These are phyloP conservation scores for Bombus affinis DNA, from an alignment of 1,140 invertebrate genomes.

Conservation along the genomic window DNA sequence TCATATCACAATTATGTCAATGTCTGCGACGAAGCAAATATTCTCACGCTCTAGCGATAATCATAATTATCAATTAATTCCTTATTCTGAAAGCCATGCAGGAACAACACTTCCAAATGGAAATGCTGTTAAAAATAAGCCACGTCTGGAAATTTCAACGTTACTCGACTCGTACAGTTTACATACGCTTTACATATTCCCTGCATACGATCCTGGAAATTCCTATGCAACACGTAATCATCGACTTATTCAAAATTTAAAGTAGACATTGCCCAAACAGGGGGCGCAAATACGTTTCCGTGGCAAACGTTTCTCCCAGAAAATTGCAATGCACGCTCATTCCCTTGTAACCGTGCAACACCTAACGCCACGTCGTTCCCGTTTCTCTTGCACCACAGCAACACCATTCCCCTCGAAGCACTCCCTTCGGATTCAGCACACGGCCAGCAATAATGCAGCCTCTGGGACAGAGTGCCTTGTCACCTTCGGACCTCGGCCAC, in stretches of 20 bases:
- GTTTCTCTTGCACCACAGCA: background rate
- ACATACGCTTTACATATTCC: background rate
- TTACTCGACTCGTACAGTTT: background rate
- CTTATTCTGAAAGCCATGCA: too few relatives aligned
- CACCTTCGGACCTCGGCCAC: conserved; percentile 16
- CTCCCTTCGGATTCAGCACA: conserved; percentile 26
- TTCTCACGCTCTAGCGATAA: too few relatives aligned
- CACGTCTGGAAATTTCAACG: background rate
- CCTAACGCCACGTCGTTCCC: background rate
- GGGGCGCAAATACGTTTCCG: background rate
- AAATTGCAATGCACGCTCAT: background rate
- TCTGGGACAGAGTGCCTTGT: conserved; percentile 31
- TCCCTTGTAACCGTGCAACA: background rate
- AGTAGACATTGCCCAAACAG: background rate
- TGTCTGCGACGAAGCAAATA: too few relatives aligned
- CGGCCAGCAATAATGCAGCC: conserved; percentile 21
- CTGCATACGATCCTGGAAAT: background rate
- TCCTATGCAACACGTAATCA: background rate
- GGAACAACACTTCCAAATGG: too few relatives aligned
- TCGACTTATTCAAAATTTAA: background rate
- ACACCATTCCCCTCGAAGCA: conserved; percentile 5
- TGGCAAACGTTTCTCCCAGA: background rate
- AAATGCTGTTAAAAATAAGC: background rate
- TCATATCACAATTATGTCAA: too few relatives aligned
- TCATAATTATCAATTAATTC: too few relatives aligned